These are phyloP conservation scores for Ernsta delagoae DNA, from an alignment of 2,888 invertebrate species.

Conservation along the genomic window DNA sequence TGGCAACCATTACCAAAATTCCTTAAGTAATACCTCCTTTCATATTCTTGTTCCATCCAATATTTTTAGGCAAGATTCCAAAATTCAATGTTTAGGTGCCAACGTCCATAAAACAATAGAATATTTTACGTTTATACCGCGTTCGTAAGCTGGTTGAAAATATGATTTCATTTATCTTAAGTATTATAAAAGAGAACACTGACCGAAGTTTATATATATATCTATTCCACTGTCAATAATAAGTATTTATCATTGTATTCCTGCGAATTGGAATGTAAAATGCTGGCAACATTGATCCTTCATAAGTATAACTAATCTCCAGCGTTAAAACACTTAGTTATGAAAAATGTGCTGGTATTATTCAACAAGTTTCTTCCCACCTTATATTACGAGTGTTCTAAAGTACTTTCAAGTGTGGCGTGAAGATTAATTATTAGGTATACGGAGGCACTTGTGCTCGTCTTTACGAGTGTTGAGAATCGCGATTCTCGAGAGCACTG, in stretches of 20 bases:
- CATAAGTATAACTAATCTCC: not conserved
- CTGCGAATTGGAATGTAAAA: no score
- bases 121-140: not conserved
- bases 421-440: constrained; percentile 63
- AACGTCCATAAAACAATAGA: not conserved
- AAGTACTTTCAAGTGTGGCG: constrained; percentile 40
- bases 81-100: not conserved
- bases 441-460: constrained; percentile 55
- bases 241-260: no score
- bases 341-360: not conserved
- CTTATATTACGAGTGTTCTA: constrained; percentile 9
- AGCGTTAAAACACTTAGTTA: not conserved
- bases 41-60: not conserved
- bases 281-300: no score
- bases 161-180: not conserved
- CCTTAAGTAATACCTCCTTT: not conserved
- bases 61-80: constrained; percentile 18
- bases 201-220: not conserved
- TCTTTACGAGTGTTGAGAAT: constrained; percentile 64
- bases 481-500: constrained; percentile 52
- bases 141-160: not conserved
- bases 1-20: constrained; percentile 23
- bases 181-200: not conserved
- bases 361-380: not conserved
- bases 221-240: no score